Conservation (phyloP, 2,797 vertebrate genomes). For the Strix occidentalis region DNA sequence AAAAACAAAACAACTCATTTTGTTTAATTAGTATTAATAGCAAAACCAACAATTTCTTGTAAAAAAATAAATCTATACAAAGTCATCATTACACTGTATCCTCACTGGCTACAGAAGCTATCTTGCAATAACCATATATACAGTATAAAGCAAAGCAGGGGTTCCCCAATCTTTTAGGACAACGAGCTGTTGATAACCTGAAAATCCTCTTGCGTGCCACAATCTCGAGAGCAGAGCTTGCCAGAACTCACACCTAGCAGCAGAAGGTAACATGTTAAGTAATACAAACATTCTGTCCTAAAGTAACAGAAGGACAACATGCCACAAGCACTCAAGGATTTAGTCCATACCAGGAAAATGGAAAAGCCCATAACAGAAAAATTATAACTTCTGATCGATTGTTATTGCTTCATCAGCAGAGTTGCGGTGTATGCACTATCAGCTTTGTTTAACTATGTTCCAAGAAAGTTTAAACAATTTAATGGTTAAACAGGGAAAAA, state of each 20-base stretch:
- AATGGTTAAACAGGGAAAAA: slow-evolving; percentile 37
- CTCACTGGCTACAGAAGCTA: background rate
- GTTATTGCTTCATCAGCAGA: slow-evolving; percentile 30
- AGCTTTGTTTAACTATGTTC: slow-evolving; percentile 48
- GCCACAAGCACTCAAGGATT: background rate
- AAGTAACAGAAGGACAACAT: background rate
- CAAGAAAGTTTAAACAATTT: slow-evolving; percentile 37
- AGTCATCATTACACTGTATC: background rate
- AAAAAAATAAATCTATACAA: background rate
- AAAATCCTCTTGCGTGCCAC: background rate
- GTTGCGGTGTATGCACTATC: background rate
- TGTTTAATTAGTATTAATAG: background rate
- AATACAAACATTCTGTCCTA: background rate
- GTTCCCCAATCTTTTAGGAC: background rate
- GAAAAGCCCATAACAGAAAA: background rate
- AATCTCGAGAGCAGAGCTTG: background rate
- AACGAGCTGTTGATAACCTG: background rate
- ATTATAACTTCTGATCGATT: slow-evolving; percentile 2
- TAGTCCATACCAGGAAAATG: background rate
- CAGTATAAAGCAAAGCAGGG: background rate
- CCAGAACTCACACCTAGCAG: background rate
- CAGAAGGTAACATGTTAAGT: background rate
- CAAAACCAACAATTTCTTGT: background rate
- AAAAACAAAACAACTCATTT: background rate
- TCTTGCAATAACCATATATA: background rate